phyloP scores from a whole-genome alignment of 92 coral and sea anemone species.

The Porites rus region DNA sequence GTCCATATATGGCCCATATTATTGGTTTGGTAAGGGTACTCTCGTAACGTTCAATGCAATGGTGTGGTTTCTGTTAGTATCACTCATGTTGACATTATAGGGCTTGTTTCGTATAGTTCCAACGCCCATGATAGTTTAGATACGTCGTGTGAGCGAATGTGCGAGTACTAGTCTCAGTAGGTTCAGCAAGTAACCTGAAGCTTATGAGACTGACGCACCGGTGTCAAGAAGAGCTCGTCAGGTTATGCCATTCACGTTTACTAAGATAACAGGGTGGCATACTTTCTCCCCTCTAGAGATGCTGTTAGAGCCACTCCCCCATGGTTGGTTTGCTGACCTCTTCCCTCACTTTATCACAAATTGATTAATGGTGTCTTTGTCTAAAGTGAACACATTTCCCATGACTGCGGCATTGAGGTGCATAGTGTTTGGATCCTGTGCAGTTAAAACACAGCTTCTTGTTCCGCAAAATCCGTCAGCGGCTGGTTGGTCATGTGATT shows the following conservation, averaged over 20 bases:
- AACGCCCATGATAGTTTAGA: constrained; percentile 38
- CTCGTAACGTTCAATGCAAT: constrained; percentile 57
- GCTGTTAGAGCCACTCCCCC: constrained; percentile 54
- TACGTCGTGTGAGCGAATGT: constrained; percentile 49
- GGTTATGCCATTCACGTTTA: constrained; percentile 54
- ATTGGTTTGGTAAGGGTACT: constrained; percentile 44
- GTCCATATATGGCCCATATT: constrained; percentile 51
- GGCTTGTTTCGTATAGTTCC: neutral
- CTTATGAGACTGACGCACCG: constrained; percentile 48
- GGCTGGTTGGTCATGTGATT: constrained; percentile 40
- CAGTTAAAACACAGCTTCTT: constrained; percentile 52
- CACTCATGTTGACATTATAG: constrained; percentile 60
- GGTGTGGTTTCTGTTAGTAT: constrained; percentile 38
- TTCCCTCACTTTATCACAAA: constrained; percentile 32
- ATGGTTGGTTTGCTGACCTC: neutral
- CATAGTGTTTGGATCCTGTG: constrained; percentile 46
- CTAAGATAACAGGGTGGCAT: constrained; percentile 52
- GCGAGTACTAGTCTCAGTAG: constrained; percentile 46
- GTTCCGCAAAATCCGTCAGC: constrained; percentile 31
- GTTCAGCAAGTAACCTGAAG: constrained; percentile 50
- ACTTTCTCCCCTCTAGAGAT: constrained; percentile 52
- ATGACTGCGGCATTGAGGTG: constrained; percentile 59
- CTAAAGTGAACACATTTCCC: constrained; percentile 57
- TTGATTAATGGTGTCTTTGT: constrained; percentile 56
- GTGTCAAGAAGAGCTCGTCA: constrained; percentile 63